These are phyloP conservation scores for Eupleurogrammus muticus DNA, from an alignment of 2,797 vertebrate genomes.

Conservation along the genomic window DNA sequence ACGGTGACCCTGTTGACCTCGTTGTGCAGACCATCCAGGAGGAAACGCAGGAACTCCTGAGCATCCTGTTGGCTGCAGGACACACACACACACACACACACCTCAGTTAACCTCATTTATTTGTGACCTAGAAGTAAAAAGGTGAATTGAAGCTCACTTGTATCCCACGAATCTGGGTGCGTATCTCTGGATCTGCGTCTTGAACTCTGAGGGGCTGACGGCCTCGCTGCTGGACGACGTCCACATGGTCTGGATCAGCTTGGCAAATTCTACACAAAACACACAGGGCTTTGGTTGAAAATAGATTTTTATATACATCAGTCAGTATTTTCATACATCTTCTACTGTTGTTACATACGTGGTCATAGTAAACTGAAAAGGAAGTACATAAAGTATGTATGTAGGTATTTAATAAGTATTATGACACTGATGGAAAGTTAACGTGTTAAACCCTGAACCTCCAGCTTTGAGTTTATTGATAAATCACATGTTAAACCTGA, in stretches of 20 bases:
- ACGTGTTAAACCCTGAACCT: too few species aligned
- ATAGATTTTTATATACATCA: too few species aligned
- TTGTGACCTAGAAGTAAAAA: neutral
- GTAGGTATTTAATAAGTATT: too few species aligned
- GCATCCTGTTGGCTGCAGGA: constrained; percentile 93
- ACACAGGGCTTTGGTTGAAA: too few species aligned
- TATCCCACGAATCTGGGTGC: constrained; percentile 97
- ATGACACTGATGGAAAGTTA: too few species aligned
- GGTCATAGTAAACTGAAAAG: too few species aligned
- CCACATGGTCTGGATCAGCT: constrained; percentile 97
- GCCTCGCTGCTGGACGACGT: constrained; percentile 91
- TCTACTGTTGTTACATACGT: too few species aligned
- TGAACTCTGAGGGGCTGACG: constrained; percentile 97
- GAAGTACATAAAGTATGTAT: too few species aligned
- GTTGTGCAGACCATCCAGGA: constrained; percentile 95
- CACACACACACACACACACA: constrained; percentile 11
- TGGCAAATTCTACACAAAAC: constrained; percentile 90
- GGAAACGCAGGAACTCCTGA: constrained; percentile 97
- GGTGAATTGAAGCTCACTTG: constrained; percentile 86
- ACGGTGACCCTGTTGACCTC: constrained; percentile 95
- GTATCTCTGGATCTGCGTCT: constrained; percentile 98
- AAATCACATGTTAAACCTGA: too few species aligned
- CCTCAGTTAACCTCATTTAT: neutral
- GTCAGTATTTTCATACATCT: too few species aligned
- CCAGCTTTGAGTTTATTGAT: too few species aligned